Evolutionary conservation across 2,888 invertebrate species (phyloP).

Genomic region (Drosophila rellima): DNA sequence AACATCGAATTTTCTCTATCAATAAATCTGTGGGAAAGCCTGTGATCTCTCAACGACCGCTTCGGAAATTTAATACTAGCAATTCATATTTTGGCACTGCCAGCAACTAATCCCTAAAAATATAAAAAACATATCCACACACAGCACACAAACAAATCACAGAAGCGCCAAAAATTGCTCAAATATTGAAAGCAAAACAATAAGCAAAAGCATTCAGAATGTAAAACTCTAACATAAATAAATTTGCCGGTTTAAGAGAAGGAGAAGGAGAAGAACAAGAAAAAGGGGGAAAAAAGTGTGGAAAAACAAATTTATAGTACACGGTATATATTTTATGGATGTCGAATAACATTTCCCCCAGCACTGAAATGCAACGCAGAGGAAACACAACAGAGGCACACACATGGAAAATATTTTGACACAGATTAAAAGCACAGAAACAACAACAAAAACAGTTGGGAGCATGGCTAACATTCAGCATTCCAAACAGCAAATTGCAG

Average conservation of each 20-base stretch:
- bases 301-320: constrained; percentile 61
- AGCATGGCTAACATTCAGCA: constrained; percentile 16
- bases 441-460: constrained; percentile 30
- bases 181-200: constrained; percentile 63
- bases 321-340: constrained; percentile 49
- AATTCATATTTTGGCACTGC: constrained; percentile 68
- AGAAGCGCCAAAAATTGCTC: constrained; percentile 54
- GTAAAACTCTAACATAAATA: constrained; percentile 49
- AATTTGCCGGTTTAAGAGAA: constrained; percentile 44
- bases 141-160: constrained; percentile 43
- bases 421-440: constrained; percentile 69
- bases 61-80: constrained; percentile 54
- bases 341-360: constrained; percentile 65
- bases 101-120: constrained; percentile 58
- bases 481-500: constrained; percentile 31
- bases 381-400: constrained; percentile 24
- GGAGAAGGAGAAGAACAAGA: constrained; percentile 20
- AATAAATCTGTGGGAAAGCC: constrained; percentile 43
- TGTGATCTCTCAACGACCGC: constrained; percentile 44
- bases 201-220: constrained; percentile 35
- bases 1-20: constrained; percentile 11
- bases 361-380: constrained; percentile 48
- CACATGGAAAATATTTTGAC: constrained; percentile 68
- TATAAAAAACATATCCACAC: constrained; percentile 30
- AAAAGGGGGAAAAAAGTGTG: constrained; percentile 30